Percentiles rank a stretch among this genome's conserved stretches.
Conservation (phyloP, 2,888 invertebrate genomes). For the Seira musarum region DNA sequence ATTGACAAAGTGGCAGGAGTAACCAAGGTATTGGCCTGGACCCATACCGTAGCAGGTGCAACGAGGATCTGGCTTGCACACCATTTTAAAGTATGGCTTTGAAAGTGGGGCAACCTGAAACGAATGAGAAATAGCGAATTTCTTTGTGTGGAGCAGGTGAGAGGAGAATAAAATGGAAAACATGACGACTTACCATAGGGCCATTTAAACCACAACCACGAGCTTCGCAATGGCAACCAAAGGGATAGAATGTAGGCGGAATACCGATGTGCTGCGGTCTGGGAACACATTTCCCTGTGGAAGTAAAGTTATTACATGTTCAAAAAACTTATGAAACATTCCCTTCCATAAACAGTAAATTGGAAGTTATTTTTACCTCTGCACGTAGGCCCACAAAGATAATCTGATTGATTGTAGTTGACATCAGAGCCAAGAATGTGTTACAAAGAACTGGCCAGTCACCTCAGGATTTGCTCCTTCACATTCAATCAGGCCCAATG, state of each 20-base stretch:
- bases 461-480: constrained; percentile 21
- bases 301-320: background rate
- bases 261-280: constrained; percentile 33
- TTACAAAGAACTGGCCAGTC: constrained; percentile 32
- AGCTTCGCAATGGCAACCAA: constrained; percentile 37
- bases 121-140: background rate
- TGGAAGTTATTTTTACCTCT: constrained; percentile 2
- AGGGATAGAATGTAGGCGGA: constrained; percentile 37
- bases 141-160: background rate
- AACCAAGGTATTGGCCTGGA: constrained; percentile 43
- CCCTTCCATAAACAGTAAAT: no score
- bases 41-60: constrained; percentile 49
- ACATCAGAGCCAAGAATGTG: constrained; percentile 31
- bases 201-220: constrained; percentile 40
- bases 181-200: constrained; percentile 24
- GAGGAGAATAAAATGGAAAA: background rate
- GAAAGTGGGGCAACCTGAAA: constrained; percentile 41
- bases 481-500: constrained; percentile 46
- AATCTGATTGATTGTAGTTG: constrained; percentile 26
- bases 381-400: constrained; percentile 46
- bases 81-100: constrained; percentile 29
- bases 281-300: constrained; percentile 33
- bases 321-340: no score
- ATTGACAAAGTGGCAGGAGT: constrained; percentile 35
- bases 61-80: constrained; percentile 23